Evolutionary conservation across 1,140 invertebrate species (phyloP), one percentile per base, ranked within the genome.

Genomic region (Aphis gossypii): DNA sequence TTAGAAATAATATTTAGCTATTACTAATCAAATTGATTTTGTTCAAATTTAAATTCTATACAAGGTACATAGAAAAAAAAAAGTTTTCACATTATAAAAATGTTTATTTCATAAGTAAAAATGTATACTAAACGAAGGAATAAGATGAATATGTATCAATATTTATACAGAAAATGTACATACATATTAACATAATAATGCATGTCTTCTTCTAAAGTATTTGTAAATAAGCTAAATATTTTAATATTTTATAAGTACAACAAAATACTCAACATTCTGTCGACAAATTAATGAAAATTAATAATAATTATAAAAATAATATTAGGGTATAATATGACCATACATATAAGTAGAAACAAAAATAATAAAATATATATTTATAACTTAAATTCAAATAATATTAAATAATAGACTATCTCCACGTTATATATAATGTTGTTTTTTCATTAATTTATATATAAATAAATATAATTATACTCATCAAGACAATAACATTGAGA

Each of bases 361-460:
- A 92, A 92, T 92, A 92, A 93, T 93, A 86, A 93, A 86, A 93
- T 93, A 93, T 93, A 93, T 93, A 86, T 93, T 93, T 93, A 93
- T 86, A 93, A 93, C 92, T 93, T 93, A 93, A 93, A 84, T 84
- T 84, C 82, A 93, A 93, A 93, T 93, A 93, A 93, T 93, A 93
- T 93, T 89, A 89, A 89, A 89, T 89, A 89, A 89, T 89, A 89
- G 88, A 89, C 68, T 82, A 93, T 84, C 68, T 92, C 68, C 44
- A 92, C 9, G 44, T 30, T 60, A 21, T 60, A 82, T 82, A 76
- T 83, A 54, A 93, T 93, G 48, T 30, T 84, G 14, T 93, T 51
- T 51, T 56, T 93, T 56, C 35, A 54, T 48, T 54, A 54, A 84
- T 86, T 54, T 38, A 84, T 93, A 83, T 54, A 92, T 30, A 82